A percentile compares a stretch with the other conserved stretches of the same genome.
phyloP scores from a whole-genome alignment of 2,888 invertebrate genomes.

The Germaria angustata region DNA sequence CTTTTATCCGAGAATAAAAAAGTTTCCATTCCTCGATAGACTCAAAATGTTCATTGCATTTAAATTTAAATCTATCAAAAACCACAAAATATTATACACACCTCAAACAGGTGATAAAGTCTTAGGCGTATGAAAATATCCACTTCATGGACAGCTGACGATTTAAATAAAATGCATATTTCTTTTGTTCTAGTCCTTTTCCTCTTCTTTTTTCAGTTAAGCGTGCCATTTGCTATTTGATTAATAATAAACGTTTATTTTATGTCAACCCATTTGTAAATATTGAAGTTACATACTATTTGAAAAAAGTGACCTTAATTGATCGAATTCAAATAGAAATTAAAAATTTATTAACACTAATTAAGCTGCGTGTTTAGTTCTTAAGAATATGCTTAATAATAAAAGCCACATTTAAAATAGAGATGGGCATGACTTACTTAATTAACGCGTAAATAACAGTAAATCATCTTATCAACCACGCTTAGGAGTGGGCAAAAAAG shows the following conservation, averaged over 20 bases:
- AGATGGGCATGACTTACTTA: background rate
- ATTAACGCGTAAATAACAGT: background rate
- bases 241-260: background rate
- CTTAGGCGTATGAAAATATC: background rate
- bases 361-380: background rate
- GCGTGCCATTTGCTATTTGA: background rate
- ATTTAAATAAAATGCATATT: too few species aligned
- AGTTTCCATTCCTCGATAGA: too few species aligned
- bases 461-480: too few species aligned
- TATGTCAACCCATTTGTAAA: background rate
- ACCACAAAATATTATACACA: too few species aligned
- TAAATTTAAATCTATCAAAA: too few species aligned
- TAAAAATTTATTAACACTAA: background rate
- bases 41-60: too few species aligned
- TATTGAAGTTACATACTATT: background rate
- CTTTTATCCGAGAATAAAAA: too few species aligned
- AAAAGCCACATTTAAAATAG: background rate
- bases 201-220: background rate
- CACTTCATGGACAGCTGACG: background rate
- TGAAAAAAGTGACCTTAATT: background rate
- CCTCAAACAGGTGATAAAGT: background rate
- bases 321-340: background rate
- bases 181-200: too few species aligned
- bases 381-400: background rate
- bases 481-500: too few species aligned